A percentile compares a stretch with the other conserved stretches of the same genome.
Conservation (phyloP, 2,888 invertebrate genomes). For the Mactromeris polynyma region DNA sequence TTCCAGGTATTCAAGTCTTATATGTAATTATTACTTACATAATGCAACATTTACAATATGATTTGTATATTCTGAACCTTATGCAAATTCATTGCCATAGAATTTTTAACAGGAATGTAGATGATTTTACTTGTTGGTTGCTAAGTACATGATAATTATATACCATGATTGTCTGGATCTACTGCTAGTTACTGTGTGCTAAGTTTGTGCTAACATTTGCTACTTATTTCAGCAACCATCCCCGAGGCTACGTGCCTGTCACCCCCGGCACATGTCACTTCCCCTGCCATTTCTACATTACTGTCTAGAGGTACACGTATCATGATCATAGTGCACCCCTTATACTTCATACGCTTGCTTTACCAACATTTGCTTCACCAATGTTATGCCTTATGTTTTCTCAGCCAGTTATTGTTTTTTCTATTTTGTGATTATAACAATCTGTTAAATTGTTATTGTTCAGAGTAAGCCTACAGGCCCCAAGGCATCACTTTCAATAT, state of each 20-base stretch:
- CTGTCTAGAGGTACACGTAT: conserved; percentile 46
- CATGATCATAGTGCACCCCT: conserved; percentile 2
- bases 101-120: too few relatives aligned
- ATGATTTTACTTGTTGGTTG: too few relatives aligned
- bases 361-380: not conserved
- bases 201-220: conserved; percentile 24
- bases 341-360: conserved; percentile 23
- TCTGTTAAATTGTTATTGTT: too few relatives aligned
- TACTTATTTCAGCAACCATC: conserved; percentile 40
- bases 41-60: too few relatives aligned
- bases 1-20: too few relatives aligned
- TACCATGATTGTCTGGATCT: not conserved
- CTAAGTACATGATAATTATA: not conserved
- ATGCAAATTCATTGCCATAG: too few relatives aligned
- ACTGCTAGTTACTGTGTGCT: not conserved
- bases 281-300: conserved; percentile 39
- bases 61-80: too few relatives aligned
- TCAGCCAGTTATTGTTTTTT: not conserved
- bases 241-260: conserved; percentile 33
- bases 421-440: too few relatives aligned
- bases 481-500: too few relatives aligned
- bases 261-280: conserved; percentile 31
- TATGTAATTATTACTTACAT: too few relatives aligned
- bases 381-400: not conserved
- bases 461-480: too few relatives aligned